A percentile compares a stretch with the other conserved stretches of the same genome.
Evolutionary conservation across 2,113 vertebrate genomes (phyloP).

Genomic region (Poecile atricapillus): DNA sequence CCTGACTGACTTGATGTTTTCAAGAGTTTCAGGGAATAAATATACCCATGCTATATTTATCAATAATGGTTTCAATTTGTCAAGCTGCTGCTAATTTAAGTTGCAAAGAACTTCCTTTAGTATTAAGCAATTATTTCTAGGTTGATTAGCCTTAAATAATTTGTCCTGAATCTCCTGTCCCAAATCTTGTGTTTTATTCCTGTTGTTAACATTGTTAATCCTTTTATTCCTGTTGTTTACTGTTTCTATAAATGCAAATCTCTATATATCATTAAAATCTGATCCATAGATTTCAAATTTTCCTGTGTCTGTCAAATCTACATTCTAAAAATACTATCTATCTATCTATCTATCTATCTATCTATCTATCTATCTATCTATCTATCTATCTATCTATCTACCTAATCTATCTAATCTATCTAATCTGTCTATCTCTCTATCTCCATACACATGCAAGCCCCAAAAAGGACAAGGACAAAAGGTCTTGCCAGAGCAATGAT

Average conservation of each 20-base stretch:
- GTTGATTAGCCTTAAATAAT: not conserved
- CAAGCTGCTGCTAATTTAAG: not conserved
- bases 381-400: not conserved
- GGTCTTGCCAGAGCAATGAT: not conserved
- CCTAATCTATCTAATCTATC: no score
- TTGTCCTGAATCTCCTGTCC: not conserved
- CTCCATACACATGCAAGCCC: not conserved
- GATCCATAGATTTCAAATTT: not conserved
- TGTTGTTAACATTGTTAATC: not conserved
- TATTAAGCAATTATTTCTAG: constrained; percentile 30
- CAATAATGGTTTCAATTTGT: not conserved
- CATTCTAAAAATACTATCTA: not conserved
- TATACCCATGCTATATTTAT: constrained; percentile 9
- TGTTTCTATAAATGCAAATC: not conserved
- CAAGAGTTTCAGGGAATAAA: not conserved
- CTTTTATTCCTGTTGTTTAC: not conserved
- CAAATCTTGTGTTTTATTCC: not conserved
- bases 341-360: not conserved
- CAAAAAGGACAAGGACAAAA: not conserved
- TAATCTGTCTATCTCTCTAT: not conserved
- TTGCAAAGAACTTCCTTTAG: not conserved
- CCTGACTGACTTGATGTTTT: not conserved
- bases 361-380: not conserved
- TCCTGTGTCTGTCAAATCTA: not conserved
- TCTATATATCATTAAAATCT: not conserved